Percentiles rank a stretch among this genome's conserved stretches.
phyloP scores from a whole-genome alignment of 1,140 invertebrate species.

The Drosophila bocqueti region DNA sequence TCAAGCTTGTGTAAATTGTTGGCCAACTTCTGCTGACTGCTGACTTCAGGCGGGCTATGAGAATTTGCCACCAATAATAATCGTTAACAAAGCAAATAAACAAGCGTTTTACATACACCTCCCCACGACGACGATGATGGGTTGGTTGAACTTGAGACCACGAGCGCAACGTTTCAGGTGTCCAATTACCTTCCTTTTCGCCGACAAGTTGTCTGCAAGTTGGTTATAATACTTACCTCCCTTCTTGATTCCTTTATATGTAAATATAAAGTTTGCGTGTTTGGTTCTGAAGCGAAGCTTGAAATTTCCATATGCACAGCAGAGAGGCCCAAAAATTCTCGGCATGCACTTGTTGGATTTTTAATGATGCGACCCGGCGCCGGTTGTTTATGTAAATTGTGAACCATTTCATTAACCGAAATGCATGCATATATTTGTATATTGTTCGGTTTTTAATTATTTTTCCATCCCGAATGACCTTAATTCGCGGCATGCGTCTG shows the following conservation, averaged over 20 bases:
- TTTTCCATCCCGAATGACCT: slow-evolving; percentile 55
- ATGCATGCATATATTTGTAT: slow-evolving; percentile 36
- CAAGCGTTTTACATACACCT: slow-evolving; percentile 55
- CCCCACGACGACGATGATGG: neutral
- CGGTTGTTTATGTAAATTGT: slow-evolving; percentile 60
- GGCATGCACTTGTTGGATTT: slow-evolving; percentile 46
- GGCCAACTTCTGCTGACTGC: slow-evolving; percentile 56
- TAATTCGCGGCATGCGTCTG: slow-evolving; percentile 57
- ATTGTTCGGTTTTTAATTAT: slow-evolving; percentile 56
- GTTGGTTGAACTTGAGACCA: slow-evolving; percentile 28
- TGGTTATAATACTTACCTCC: neutral
- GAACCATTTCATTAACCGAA: slow-evolving; percentile 49
- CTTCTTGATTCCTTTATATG: neutral
- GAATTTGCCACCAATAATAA: slow-evolving; percentile 35
- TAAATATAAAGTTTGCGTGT: slow-evolving; percentile 10
- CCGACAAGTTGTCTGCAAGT: slow-evolving; percentile 64
- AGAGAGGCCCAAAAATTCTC: slow-evolving; percentile 15
- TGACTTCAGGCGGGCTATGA: slow-evolving; percentile 28
- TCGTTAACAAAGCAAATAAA: slow-evolving; percentile 58
- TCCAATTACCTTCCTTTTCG: slow-evolving; percentile 62
- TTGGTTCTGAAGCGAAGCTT: neutral
- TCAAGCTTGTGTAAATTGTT: slow-evolving; percentile 52
- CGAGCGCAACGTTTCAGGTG: slow-evolving; percentile 21
- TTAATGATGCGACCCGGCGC: slow-evolving; percentile 55
- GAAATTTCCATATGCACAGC: slow-evolving; percentile 20